These are phyloP conservation scores for Alviniconcha strummeri DNA, from an alignment of 2,888 invertebrate species.

Conservation along the genomic window DNA sequence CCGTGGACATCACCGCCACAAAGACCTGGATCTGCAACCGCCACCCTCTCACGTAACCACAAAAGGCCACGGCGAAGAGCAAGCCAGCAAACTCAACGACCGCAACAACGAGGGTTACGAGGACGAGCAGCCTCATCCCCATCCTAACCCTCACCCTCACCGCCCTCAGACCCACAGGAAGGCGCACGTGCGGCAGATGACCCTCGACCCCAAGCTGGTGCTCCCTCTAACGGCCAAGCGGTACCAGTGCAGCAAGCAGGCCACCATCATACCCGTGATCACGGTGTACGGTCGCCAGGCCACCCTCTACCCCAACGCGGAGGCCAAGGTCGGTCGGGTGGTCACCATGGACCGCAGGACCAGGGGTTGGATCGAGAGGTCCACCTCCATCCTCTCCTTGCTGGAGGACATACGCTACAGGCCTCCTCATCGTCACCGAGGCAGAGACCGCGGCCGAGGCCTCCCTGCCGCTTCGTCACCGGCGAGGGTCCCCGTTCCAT, in stretches of 20 bases:
- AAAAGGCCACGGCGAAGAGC: no score
- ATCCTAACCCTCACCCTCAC: not conserved
- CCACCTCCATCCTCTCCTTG: conserved; percentile 15
- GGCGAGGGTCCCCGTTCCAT: no score
- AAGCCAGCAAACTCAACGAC: no score
- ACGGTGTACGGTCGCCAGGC: conserved; percentile 26
- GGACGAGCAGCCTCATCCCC: no score
- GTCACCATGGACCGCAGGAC: conserved; percentile 15
- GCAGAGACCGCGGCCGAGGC: no score
- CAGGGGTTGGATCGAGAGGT: conserved; percentile 11
- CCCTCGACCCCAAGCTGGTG: conserved; percentile 32
- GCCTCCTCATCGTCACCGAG: not conserved
- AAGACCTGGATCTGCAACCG: no score
- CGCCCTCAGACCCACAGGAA: not conserved
- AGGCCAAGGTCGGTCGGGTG: conserved; percentile 30
- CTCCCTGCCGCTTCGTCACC: no score
- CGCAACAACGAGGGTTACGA: no score
- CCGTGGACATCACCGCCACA: no score
- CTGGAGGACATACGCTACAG: not conserved
- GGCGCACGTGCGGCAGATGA: conserved; percentile 29
- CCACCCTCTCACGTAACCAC: no score
- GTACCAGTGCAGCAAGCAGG: conserved; percentile 19
- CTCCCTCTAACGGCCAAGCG: conserved; percentile 28
- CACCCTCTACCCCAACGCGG: conserved; percentile 35
- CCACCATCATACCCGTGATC: conserved; percentile 34